phyloP scores from a whole-genome alignment of 2,797 vertebrate species.

The Lepilemur ruficaudatus region DNA sequence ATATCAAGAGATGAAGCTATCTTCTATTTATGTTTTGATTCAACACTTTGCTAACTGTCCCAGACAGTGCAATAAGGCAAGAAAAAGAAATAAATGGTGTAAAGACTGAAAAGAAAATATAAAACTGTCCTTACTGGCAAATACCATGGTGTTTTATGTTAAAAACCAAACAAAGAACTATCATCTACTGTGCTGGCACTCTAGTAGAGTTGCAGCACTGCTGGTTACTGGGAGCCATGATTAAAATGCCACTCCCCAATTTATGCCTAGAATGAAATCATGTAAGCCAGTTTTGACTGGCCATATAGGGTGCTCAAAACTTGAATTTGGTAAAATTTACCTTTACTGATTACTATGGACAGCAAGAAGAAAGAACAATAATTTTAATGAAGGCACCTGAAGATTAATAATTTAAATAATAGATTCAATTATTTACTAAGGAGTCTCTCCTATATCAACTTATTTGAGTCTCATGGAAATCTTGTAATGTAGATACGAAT shows the following conservation, averaged over 20 bases:
- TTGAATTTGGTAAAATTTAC: neutral
- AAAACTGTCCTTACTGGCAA: neutral
- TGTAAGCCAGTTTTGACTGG: neutral
- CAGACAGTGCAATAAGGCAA: neutral
- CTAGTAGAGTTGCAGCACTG: neutral
- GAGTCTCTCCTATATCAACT: neutral
- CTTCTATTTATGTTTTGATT: neutral
- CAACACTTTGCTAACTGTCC: neutral
- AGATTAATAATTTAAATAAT: neutral
- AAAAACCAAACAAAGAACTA: neutral
- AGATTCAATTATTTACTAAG: neutral
- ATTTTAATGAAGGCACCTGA: neutral
- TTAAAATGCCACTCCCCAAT: neutral
- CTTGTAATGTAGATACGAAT: neutral
- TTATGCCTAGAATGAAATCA: neutral
- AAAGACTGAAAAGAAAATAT: neutral
- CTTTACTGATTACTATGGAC: neutral
- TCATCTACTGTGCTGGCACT: neutral
- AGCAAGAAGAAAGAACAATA: neutral
- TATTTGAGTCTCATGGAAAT: neutral
- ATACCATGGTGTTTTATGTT: neutral
- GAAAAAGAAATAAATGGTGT: conserved; percentile 5
- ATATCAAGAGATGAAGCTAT: neutral
- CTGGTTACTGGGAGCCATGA: neutral
- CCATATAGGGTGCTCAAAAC: neutral